Conservation (phyloP, 2,113 vertebrate species). For the Amphiprion ocellaris region DNA sequence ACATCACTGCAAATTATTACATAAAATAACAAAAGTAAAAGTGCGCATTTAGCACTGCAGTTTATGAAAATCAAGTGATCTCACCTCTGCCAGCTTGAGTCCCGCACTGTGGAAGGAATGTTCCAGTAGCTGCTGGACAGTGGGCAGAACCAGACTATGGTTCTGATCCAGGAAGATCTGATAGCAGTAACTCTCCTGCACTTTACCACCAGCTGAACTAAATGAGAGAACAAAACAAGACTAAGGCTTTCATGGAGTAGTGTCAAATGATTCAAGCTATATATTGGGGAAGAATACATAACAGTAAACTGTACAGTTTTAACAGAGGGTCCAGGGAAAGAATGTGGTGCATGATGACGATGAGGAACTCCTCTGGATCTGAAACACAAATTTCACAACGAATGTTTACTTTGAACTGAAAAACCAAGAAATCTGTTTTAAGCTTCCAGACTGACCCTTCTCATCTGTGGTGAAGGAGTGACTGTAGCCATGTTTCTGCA, state of each 20-base stretch:
- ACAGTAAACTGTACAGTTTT: slow-evolving; percentile 82
- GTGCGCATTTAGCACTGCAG: neutral
- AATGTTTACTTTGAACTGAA: neutral
- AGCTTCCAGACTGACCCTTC: slow-evolving; percentile 83
- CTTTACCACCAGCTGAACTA: slow-evolving; percentile 81
- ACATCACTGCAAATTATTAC: neutral
- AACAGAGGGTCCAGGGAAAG: slow-evolving; percentile 89
- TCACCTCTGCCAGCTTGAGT: slow-evolving; percentile 90
- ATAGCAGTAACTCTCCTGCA: slow-evolving; percentile 90
- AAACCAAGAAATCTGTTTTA: too few species aligned
- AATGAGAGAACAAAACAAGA: neutral
- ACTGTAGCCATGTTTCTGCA: slow-evolving; percentile 87
- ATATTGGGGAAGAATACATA: neutral
- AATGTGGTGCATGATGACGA: slow-evolving; percentile 90
- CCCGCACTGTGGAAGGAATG: slow-evolving; percentile 87
- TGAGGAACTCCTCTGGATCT: slow-evolving; percentile 96
- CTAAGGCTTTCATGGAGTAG: neutral
- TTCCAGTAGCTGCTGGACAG: slow-evolving; percentile 92
- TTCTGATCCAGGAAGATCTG: slow-evolving; percentile 94
- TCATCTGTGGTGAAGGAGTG: slow-evolving; percentile 91
- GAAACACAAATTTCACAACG: slow-evolving; percentile 37
- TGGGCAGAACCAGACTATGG: slow-evolving; percentile 88
- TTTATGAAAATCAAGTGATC: neutral
- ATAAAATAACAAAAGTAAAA: neutral
- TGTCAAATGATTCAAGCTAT: neutral